Evolutionary conservation across 2,113 vertebrate genomes (phyloP).

Genomic region (Gnathonemus longibarbis): DNA sequence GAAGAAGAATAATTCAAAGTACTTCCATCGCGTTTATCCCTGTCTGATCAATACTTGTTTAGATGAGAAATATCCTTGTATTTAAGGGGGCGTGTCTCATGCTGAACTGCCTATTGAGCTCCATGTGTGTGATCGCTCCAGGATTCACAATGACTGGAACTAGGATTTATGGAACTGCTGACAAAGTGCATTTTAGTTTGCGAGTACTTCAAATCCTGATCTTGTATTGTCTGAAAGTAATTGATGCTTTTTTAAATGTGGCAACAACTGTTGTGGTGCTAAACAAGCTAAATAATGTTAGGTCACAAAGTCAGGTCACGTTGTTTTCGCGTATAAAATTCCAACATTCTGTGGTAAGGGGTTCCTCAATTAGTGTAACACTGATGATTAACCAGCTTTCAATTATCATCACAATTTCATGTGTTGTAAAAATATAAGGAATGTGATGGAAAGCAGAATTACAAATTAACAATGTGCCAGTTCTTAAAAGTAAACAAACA

Average conservation of each 20-base stretch:
- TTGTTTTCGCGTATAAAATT: background rate
- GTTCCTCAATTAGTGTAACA: background rate
- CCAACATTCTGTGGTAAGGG: background rate
- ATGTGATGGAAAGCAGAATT: background rate
- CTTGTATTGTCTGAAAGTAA: background rate
- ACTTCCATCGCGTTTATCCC: background rate
- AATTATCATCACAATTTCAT: background rate
- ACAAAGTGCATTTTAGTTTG: background rate
- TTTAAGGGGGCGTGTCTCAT: background rate
- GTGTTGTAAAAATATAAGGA: background rate
- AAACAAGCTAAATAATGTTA: background rate
- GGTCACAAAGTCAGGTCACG: background rate
- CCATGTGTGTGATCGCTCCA: background rate
- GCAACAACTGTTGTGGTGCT: constrained; percentile 1
- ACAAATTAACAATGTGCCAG: background rate
- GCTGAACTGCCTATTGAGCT: background rate
- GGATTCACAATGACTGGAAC: background rate
- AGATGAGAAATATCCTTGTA: background rate
- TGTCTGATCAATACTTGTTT: background rate
- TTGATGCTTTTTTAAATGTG: background rate
- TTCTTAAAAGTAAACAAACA: background rate
- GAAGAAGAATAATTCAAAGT: background rate
- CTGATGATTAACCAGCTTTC: background rate
- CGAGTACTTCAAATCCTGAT: background rate
- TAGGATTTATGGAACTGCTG: background rate